Conservation (phyloP, 1,140 invertebrate species). For the Lepeophtheirus salmonis region DNA sequence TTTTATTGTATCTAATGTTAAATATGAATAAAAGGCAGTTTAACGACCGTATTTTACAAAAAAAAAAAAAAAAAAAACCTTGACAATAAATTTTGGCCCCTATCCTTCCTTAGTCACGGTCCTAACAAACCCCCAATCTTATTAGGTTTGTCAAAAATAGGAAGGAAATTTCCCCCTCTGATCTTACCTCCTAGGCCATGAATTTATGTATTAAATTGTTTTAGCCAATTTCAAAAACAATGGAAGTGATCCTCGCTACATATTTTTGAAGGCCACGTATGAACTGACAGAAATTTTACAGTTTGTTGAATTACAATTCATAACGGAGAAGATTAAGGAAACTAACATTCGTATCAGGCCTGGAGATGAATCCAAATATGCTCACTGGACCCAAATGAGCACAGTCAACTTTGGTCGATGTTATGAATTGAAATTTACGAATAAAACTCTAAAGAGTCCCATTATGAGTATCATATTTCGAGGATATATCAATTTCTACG, state of each 20-base stretch:
- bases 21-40: too few relatives aligned
- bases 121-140: too few relatives aligned
- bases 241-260: neutral
- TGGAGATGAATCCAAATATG: neutral
- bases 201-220: too few relatives aligned
- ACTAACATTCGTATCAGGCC: neutral
- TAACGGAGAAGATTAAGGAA: neutral
- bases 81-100: too few relatives aligned
- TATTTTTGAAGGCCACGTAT: neutral
- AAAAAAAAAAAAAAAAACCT: too few relatives aligned
- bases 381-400: neutral
- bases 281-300: neutral
- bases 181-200: too few relatives aligned
- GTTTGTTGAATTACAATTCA: neutral
- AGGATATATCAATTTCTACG: neutral
- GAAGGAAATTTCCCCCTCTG: too few relatives aligned
- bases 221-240: neutral
- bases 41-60: too few relatives aligned
- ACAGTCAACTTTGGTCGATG: neutral
- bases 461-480: neutral
- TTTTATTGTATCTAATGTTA: too few relatives aligned
- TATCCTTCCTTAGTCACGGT: too few relatives aligned
- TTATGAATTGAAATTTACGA: neutral
- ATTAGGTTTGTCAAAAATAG: too few relatives aligned
- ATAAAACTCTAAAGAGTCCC: neutral